Evolutionary conservation across 2,888 invertebrate genomes (phyloP).

Genomic region (Troides oblongomaculatus): DNA sequence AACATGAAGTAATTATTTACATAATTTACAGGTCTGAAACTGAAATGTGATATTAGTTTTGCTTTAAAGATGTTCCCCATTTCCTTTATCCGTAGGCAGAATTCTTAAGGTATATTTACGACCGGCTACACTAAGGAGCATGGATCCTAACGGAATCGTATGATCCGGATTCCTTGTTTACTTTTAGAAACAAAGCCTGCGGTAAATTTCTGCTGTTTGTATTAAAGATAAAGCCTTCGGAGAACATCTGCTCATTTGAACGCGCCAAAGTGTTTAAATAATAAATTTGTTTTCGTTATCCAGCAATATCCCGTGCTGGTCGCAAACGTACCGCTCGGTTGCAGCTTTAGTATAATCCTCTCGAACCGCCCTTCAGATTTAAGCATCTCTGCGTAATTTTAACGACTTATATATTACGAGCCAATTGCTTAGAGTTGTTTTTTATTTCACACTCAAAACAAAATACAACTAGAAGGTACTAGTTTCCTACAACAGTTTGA

Average conservation of each 20-base stretch:
- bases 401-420: too few relatives aligned
- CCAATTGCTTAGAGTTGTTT: too few relatives aligned
- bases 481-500: too few relatives aligned
- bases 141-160: background rate
- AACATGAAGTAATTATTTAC: too few relatives aligned
- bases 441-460: too few relatives aligned
- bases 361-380: background rate
- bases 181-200: constrained; percentile 2
- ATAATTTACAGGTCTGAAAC: too few relatives aligned
- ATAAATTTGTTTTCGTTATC: background rate
- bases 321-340: background rate
- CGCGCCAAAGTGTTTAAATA: background rate
- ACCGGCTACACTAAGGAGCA: too few relatives aligned
- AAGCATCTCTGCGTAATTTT: background rate
- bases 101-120: too few relatives aligned
- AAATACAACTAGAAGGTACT: too few relatives aligned
- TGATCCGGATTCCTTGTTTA: constrained; percentile 7
- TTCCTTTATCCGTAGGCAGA: too few relatives aligned
- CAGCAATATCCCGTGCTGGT: background rate
- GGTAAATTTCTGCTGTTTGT: constrained; percentile 3
- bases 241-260: constrained; percentile 11
- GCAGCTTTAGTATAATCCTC: background rate
- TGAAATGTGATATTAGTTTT: too few relatives aligned
- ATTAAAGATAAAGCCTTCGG: constrained; percentile 9
- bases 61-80: too few relatives aligned